Conservation (phyloP, 2,888 invertebrate genomes). For the Rhogogaster chlorosoma region DNA sequence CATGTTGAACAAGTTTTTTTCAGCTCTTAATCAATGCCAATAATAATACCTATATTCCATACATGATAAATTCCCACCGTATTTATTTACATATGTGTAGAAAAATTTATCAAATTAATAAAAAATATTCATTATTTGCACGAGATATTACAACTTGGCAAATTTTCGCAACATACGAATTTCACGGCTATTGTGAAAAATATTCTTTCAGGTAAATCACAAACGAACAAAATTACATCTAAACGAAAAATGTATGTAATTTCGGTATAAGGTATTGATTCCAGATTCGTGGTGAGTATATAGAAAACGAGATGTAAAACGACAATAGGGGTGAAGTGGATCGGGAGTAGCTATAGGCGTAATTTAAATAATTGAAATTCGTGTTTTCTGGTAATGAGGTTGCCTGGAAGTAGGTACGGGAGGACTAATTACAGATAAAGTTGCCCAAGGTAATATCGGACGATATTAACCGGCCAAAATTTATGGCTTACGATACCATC, state of each 20-base stretch:
- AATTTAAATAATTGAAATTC: slow-evolving; percentile 54
- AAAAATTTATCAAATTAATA: not conserved
- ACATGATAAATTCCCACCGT: too few species aligned
- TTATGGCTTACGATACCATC: slow-evolving; percentile 18
- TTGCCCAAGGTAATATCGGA: not conserved
- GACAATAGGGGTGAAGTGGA: not conserved
- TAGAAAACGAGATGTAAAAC: slow-evolving; percentile 4
- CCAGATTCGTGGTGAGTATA: not conserved
- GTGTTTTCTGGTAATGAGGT: slow-evolving; percentile 53
- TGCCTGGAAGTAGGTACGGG: not conserved
- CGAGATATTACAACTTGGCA: not conserved
- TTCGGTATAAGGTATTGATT: slow-evolving; percentile 25
- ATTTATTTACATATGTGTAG: not conserved
- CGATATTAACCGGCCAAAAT: slow-evolving; percentile 20
- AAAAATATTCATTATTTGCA: not conserved
- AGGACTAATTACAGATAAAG: slow-evolving; percentile 20
- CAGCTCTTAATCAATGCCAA: not conserved
- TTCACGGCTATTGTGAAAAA: not conserved
- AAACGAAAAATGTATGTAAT: not conserved
- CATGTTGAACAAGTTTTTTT: not conserved
- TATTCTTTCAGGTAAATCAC: not conserved
- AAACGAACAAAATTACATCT: not conserved
- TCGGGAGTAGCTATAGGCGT: not conserved
- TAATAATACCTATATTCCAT: too few species aligned
- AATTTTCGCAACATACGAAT: not conserved